Base-by-base conservation (phyloP, 2,113 vertebrate genomes). In the Phyllostomus hastatus region DNA sequence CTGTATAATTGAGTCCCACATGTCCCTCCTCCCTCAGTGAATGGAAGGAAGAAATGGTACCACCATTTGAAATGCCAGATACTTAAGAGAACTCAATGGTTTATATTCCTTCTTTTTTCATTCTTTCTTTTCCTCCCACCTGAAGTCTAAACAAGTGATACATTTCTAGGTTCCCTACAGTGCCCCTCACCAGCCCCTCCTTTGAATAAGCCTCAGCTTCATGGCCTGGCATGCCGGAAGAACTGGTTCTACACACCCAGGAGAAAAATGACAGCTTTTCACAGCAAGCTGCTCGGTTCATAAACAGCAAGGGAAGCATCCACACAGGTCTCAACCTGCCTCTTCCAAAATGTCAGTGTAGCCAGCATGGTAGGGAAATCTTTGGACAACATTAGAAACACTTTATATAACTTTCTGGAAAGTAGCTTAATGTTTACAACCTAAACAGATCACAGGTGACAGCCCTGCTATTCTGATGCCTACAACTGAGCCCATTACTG, bases 201-300 rank as follows among this genome's bases (percentile, higher is more conserved):
- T 92, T 83, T 50, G 20, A 70, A 94, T 78, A 86, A 78, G 6
- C 86, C 80, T 97, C 43, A 92, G 96, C 97, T 98, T 96, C 0
- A 0, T 70, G n/a, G 94, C 97, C 96, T 1, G 73, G 95, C 79
- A 46, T 96, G 98, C 98, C 82, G 76, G 99, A 6, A 0, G 84
- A 99, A 99, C 99, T 95, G 98, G 99, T 99, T 99, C 96, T 97
- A 98, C 98, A 98, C 96, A 19, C 98, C 98, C 98, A 97, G 97
- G 95, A 97, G 97, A 93, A 98, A 98, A 97, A 98, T 97, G 98
- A 98, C 97, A 97, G 98, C 97, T 98, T 98, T 97, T 96, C 92
- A 92, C 94, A 93, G 94, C 96, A 97, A 98, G 97, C 94, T 95
- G 93, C 95, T 92, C 31, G 0, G 75, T 97, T 98, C 95, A 81